Percentiles rank a stretch among this genome's conserved stretches.
Evolutionary conservation across 2,797 vertebrate genomes (phyloP).

Genomic region (Orientallactaga sibirica): DNA sequence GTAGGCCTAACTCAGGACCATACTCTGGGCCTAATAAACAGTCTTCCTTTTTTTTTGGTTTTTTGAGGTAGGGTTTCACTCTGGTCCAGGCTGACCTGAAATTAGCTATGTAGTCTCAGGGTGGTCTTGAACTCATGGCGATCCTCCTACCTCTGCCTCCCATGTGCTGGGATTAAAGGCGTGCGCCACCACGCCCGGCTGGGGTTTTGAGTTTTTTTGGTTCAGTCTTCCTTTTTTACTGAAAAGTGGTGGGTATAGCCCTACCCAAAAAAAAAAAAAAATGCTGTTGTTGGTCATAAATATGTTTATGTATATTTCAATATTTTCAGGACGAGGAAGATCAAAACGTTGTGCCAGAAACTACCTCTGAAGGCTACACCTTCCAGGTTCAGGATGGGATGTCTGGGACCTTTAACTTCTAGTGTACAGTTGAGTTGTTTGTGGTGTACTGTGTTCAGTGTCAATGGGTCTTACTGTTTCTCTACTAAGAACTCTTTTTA

Average conservation of each 20-base stretch:
- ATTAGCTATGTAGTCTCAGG: too few relatives aligned
- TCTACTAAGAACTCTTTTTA: conserved; percentile 85
- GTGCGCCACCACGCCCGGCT: too few relatives aligned
- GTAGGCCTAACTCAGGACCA: neutral
- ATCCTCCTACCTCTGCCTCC: too few relatives aligned
- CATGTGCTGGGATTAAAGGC: too few relatives aligned
- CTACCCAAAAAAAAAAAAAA: too few relatives aligned
- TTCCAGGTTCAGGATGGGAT: conserved; percentile 93
- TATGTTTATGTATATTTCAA: conserved; percentile 11
- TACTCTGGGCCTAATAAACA: neutral
- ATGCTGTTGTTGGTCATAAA: neutral
- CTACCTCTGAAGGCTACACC: conserved; percentile 91
- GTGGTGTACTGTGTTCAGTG: conserved; percentile 58
- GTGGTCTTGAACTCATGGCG: too few relatives aligned
- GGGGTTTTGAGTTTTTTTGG: too few relatives aligned
- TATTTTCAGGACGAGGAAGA: conserved; percentile 93
- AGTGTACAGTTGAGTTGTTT: conserved; percentile 70
- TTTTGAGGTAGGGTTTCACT: too few relatives aligned
- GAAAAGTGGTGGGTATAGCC: too few relatives aligned
- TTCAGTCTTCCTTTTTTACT: too few relatives aligned
- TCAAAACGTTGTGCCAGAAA: conserved; percentile 92
- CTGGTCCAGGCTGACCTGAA: too few relatives aligned
- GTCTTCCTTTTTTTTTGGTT: neutral
- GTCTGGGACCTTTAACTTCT: conserved; percentile 94
- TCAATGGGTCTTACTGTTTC: conserved; percentile 82